Conservation (phyloP, 2,888 invertebrate genomes). For the Caenorhabditis japonica region DNA sequence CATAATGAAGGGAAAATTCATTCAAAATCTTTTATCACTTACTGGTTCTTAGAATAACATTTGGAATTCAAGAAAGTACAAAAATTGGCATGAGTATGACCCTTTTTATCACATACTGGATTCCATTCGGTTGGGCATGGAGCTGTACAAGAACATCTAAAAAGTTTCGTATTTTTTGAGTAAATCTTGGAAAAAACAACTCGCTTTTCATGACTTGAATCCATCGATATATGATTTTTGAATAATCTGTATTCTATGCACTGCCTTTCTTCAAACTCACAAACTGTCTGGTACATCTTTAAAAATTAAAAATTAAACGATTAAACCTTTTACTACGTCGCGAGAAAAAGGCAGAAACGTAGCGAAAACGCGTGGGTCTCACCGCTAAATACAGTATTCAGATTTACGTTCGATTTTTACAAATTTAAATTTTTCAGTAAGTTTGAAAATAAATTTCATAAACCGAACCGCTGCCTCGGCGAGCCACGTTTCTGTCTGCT, state of each 20-base stretch:
- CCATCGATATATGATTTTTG: slow-evolving; percentile 57
- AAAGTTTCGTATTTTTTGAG: not conserved
- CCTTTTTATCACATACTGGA: slow-evolving; percentile 66
- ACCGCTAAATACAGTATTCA: no score
- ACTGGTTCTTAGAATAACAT: slow-evolving; percentile 62
- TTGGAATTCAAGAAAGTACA: slow-evolving; percentile 63
- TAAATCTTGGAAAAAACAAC: not conserved
- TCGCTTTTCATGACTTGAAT: slow-evolving; percentile 52
- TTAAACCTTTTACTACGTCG: no score
- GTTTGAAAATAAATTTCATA: no score
- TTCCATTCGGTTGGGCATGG: slow-evolving; percentile 60
- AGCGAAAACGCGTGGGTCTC: no score
- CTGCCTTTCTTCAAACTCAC: slow-evolving; percentile 61
- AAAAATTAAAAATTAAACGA: slow-evolving; percentile 1
- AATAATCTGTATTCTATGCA: slow-evolving; percentile 56
- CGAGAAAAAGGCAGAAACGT: no score
- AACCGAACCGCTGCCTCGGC: no score
- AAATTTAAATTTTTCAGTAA: not conserved
- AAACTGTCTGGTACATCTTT: slow-evolving; percentile 60
- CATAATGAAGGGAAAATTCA: not conserved
- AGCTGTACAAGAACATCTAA: slow-evolving; percentile 55
- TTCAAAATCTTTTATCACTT: slow-evolving; percentile 2
- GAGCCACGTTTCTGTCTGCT: no score
- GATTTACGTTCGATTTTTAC: no score
- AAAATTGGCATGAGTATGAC: slow-evolving; percentile 62